Evolutionary conservation across 2,113 vertebrate genomes (phyloP).

Genomic region (Siphamia tubifer): DNA sequence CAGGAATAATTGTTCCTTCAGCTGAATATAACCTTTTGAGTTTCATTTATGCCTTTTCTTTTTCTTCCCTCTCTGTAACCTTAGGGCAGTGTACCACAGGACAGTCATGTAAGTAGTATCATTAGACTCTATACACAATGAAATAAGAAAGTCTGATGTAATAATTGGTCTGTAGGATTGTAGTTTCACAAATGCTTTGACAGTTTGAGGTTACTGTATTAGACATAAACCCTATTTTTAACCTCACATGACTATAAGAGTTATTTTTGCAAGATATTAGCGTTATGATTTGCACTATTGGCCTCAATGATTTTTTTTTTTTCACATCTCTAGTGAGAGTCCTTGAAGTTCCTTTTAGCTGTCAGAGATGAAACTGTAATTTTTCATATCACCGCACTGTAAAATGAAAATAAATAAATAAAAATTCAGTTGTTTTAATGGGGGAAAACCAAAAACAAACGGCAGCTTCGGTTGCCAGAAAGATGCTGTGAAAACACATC

Average conservation of each 20-base stretch:
- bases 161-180: background rate
- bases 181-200: background rate
- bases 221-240: constrained; percentile 37
- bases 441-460: too few species aligned
- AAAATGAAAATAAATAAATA: background rate
- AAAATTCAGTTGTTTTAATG: too few species aligned
- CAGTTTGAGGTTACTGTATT: constrained; percentile 21
- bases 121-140: background rate
- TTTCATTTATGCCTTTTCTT: constrained; percentile 4
- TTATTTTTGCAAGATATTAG: constrained; percentile 16
- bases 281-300: constrained; percentile 6
- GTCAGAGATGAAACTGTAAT: background rate
- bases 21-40: background rate
- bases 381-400: background rate
- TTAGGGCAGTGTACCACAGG: constrained; percentile 37
- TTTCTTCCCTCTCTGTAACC: background rate
- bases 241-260: background rate
- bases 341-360: constrained; percentile 31
- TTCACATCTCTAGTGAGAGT: constrained; percentile 14
- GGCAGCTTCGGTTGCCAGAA: too few species aligned
- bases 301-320: constrained; percentile 16
- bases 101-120: constrained; percentile 63
- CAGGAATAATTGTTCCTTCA: background rate
- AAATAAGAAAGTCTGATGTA: background rate
- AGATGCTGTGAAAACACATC: too few species aligned